Evolutionary conservation across 2,797 vertebrate species (phyloP).

Genomic region (Leptoclinus maculatus): DNA sequence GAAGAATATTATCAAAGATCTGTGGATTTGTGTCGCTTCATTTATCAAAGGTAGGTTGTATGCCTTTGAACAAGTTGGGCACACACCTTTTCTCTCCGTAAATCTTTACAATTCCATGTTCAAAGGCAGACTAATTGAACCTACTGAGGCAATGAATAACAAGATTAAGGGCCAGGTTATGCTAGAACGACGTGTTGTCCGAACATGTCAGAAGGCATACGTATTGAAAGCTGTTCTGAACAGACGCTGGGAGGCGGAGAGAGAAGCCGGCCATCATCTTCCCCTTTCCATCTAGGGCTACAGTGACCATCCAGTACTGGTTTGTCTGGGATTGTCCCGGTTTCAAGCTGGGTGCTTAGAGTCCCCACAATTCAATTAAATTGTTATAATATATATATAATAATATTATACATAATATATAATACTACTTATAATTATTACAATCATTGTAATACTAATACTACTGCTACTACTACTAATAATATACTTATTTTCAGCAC

Average conservation of each 20-base stretch:
- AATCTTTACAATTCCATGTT: not conserved
- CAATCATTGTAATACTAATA: no score
- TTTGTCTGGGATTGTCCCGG: not conserved
- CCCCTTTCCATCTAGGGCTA: not conserved
- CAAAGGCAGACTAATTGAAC: not conserved
- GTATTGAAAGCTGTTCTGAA: not conserved
- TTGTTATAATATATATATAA: no score
- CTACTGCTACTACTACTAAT: no score
- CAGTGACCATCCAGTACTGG: not conserved
- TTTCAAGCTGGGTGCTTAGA: not conserved
- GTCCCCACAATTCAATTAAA: not conserved
- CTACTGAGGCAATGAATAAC: no score
- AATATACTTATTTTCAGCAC: no score
- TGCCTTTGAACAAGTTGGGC: conserved; percentile 12
- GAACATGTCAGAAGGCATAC: not conserved
- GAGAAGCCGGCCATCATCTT: not conserved
- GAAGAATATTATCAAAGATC: conserved; percentile 41
- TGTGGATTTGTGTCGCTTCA: not conserved
- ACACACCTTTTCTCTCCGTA: not conserved
- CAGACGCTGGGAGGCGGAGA: not conserved
- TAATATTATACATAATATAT: no score
- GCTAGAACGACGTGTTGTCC: not conserved
- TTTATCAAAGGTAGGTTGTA: conserved; percentile 18
- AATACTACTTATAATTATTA: no score
- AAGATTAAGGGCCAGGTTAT: not conserved